Base-by-base conservation (phyloP, 2,888 invertebrate species). In the Microchrysa polita region DNA sequence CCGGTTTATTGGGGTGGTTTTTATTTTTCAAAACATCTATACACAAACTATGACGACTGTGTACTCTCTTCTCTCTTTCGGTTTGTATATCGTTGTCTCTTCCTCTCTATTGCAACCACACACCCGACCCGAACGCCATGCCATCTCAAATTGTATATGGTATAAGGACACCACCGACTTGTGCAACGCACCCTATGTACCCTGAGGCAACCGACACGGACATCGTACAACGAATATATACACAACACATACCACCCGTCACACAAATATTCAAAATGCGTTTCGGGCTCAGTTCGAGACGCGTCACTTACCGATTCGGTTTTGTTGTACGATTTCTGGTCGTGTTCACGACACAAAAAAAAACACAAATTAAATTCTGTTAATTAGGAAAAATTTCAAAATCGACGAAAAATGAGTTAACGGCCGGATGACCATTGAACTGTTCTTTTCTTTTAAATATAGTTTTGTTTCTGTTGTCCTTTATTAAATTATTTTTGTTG, bases 1-100 rank as follows among this genome's bases (percentile, higher is more conserved):
- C 69, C 69, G 69, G 55, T 69, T 69, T 69, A 69, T 69, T 69
- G 69, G 69, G 55, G 69, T 69, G 69, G 65, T 48, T 61, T 61
- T 34, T n/a, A n/a, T n/a, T n/a, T 55, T 18, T 55, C 18, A 55
- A n/a, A 22, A 55, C 55, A 20, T 14, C 16, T 53, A 16, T 55
- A 12, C 55, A 18, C 10, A 16, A n/a, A n/a, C n/a, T n/a, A n/a
- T n/a, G 27, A 34, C 27, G 27, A 34, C 27, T 34, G 27, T 5
- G 27, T 34, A 34, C 27, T 34, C 27, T 7, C 7, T 7, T 34
- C 27, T 34, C 27, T 34, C 27, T 34, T 2, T 34, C n/a, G n/a
- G n/a, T n/a, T n/a, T n/a, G n/a, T n/a, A n/a, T n/a, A n/a, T n/a
- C n/a, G n/a, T n/a, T n/a, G n/a, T n/a, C n/a, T n/a, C n/a, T n/a